Conservation (phyloP, 2,888 invertebrate genomes). For the Globia sparganii region DNA sequence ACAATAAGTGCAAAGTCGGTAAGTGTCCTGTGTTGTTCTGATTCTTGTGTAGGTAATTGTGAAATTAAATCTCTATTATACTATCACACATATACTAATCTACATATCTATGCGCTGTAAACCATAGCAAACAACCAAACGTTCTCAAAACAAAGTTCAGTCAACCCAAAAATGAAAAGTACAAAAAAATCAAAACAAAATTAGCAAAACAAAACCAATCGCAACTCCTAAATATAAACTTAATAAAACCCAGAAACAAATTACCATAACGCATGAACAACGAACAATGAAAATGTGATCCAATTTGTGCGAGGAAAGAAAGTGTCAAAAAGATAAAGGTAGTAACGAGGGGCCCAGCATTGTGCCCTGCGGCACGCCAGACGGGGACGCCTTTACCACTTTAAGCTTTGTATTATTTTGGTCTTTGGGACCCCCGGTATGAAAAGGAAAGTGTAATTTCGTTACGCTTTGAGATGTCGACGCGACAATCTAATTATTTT, state of each 20-base stretch:
- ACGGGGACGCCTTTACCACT: conserved; percentile 85
- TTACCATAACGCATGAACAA: conserved; percentile 80
- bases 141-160: not conserved
- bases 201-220: conserved; percentile 61
- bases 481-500: conserved; percentile 89
- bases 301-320: conserved; percentile 84
- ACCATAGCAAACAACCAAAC: not conserved
- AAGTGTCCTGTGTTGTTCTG: not conserved
- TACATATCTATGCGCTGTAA: not conserved
- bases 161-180: conserved; percentile 24
- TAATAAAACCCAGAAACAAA: conserved; percentile 75
- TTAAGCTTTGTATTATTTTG: conserved; percentile 89
- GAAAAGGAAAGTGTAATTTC: conserved; percentile 89
- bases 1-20: not conserved
- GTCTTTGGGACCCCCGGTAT: conserved; percentile 83
- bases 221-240: conserved; percentile 57
- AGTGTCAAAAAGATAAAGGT: conserved; percentile 85
- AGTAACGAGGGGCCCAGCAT: conserved; percentile 83
- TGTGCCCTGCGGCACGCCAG: conserved; percentile 82
- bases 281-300: conserved; percentile 84
- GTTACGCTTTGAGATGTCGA: conserved; percentile 90
- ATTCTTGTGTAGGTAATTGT: not conserved
- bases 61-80: not conserved
- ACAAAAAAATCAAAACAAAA: conserved; percentile 48
- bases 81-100: not conserved